Conservation (phyloP, 2,888 invertebrate genomes). For the Rhagium mordax region DNA sequence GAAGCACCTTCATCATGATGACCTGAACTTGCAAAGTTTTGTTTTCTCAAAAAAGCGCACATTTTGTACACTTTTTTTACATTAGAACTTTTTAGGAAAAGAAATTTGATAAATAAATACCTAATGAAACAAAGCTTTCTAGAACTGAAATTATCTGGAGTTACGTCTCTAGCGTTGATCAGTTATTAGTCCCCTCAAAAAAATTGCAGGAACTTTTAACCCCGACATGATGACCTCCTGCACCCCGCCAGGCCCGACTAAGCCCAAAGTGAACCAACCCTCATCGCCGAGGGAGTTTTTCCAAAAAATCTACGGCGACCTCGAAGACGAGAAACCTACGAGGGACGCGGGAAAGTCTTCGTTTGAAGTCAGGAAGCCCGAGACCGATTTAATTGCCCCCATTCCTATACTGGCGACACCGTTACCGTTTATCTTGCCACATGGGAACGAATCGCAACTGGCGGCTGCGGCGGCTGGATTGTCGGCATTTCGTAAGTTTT, state of each 20-base stretch:
- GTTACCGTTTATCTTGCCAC: slow-evolving; percentile 65
- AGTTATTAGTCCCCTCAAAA: no score
- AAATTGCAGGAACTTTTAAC: background rate
- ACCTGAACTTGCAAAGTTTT: no score
- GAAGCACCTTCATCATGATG: no score
- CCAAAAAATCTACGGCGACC: slow-evolving; percentile 84
- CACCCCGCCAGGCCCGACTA: slow-evolving; percentile 38
- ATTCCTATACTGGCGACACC: slow-evolving; percentile 65
- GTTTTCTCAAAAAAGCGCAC: no score
- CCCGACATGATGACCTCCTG: slow-evolving; percentile 33
- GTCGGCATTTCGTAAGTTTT: slow-evolving; percentile 72
- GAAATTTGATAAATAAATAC: no score
- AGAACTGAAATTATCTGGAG: no score
- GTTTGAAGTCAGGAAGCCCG: background rate
- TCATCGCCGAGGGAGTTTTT: slow-evolving; percentile 88
- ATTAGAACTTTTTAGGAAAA: no score
- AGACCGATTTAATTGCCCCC: slow-evolving; percentile 60
- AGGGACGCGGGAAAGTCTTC: slow-evolving; percentile 43
- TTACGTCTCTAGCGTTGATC: no score
- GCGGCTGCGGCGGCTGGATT: slow-evolving; percentile 75
- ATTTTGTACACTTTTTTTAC: no score
- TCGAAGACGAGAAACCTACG: slow-evolving; percentile 71
- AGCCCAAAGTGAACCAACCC: slow-evolving; percentile 70
- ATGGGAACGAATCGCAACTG: slow-evolving; percentile 64
- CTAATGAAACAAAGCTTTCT: no score